phyloP scores from a whole-genome alignment of 2,888 invertebrate species.

The Temnothorax rugatulus region DNA sequence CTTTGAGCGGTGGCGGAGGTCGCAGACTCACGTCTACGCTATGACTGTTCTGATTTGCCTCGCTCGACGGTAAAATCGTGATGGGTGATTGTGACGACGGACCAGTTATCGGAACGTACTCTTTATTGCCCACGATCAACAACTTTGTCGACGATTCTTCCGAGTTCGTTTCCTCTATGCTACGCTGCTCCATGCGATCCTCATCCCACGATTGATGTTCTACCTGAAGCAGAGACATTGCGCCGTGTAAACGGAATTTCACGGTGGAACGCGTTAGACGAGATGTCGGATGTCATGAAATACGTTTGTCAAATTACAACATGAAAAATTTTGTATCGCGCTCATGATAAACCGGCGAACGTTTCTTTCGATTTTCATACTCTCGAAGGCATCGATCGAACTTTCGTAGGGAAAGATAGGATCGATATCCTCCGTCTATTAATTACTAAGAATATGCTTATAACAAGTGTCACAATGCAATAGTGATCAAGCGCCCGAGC shows the following conservation, averaged over 20 bases:
- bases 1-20: constrained; percentile 88
- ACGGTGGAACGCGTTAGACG: background rate
- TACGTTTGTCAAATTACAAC: background rate
- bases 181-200: constrained; percentile 78
- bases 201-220: constrained; percentile 79
- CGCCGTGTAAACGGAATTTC: background rate
- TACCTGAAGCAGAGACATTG: constrained; percentile 67
- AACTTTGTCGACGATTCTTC: constrained; percentile 79
- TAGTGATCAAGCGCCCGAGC: constrained; percentile 72
- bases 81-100: constrained; percentile 76
- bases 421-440: constrained; percentile 7
- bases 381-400: constrained; percentile 15
- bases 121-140: constrained; percentile 75
- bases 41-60: constrained; percentile 67
- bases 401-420: constrained; percentile 4
- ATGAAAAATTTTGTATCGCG: constrained; percentile 32
- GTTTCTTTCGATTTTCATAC: background rate
- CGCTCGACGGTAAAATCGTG: constrained; percentile 63
- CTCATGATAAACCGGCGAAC: constrained; percentile 11
- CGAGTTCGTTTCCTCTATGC: constrained; percentile 67
- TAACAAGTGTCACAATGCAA: constrained; percentile 65
- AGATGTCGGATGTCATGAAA: constrained; percentile 30
- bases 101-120: constrained; percentile 70
- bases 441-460: constrained; percentile 76
- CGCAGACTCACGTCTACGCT: constrained; percentile 78